Evolutionary conservation across 2,888 invertebrate genomes (phyloP), one percentile per base, ranked within the genome.

Genomic region (Chrysolina oricalcia): DNA sequence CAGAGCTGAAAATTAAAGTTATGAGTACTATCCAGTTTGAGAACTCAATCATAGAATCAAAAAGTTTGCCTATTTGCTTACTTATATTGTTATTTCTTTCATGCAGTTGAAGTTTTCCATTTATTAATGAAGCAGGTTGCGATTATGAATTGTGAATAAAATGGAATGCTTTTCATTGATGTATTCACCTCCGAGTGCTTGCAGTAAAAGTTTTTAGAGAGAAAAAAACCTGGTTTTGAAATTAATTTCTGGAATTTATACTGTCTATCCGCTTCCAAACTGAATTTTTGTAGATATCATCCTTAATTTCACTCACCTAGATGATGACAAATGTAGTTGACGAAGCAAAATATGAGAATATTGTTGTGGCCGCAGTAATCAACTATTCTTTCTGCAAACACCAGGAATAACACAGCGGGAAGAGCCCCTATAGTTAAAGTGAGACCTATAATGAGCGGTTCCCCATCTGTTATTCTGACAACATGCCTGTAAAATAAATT

Each of bases 281-380:
- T 15, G 11, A 1, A 59, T 17, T 4, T 56, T 17, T 48, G 17
- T 2, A 0, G 48, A 9, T 13, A 50, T 10, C 15, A 46, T n/a
- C 19, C 27, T 53, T 17, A 13, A 10, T 5, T 21, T 27, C 10
- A 73, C 87, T 86, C 87, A 93, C 94, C 93, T 82, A 93, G 92
- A 84, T 94, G 94, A 68, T 95, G 91, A 72, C 96, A 89, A 78
- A 95, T 94, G 87, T 95, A 96, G 83, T 95, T 91, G 10, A 94
- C 93, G 86, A 96, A 94, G n/a, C 95, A 94, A 76, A 93, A 91
- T 82, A 96, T 96, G 83, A 96, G 92, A 71, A 96, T 91, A 87
- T 96, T 96, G 78, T 95, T 94, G 86, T 94, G 94, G 13, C 94
- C 94, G 79, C 96, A 93, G 87, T 94, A 96, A 89, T 96, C 95